Base-by-base conservation (phyloP, 2,113 vertebrate species). In the Micromys minutus region DNA sequence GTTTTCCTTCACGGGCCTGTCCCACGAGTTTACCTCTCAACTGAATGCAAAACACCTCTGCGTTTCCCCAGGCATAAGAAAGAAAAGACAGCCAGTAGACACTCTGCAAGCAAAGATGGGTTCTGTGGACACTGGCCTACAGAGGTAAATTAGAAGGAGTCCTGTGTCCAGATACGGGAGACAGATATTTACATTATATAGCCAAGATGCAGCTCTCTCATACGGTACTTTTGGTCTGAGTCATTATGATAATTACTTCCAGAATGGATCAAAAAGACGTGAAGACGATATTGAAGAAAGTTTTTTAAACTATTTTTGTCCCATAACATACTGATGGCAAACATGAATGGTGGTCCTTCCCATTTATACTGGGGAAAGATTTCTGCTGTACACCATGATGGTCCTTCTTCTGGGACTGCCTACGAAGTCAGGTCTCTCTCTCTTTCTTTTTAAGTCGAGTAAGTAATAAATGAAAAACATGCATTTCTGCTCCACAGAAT, bases 181-280 rank as follows among this genome's bases (percentile, higher is more conserved):
- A 87, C 63, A 87, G 47, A 74, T 57, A 21, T 69, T 94, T 94
- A 39, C 13, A 74, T 61, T 34, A 67, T 80, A 65, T 91, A 95
- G 57, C 45, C 16, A 63, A 34, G 74, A 57, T 39, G 45, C 19
- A 83, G 7, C 34, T 87, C 87, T 92, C 61, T 22, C 36, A 86
- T 55, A 34, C n/a, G 90, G 21, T 67, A 8, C 52, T 84, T 69
- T 79, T 69, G 47, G 31, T 39, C 42, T 90, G 36, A 34, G 50
- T 87, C n/a, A 63, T 55, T 83, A 55, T 55, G 21, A 22, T 45
- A 52, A 52, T 85, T 84, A 67, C 75, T 88, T 88, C 77, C 8
- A 93, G 36, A 26, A 71, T 91, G 47, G 3, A 42, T 69, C 7
- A 55, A 90, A 93, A 74, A 36, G 29, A 36, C 7, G 57, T 15